phyloP scores from a whole-genome alignment of 2,888 invertebrate species.

The Euphydryas editha region DNA sequence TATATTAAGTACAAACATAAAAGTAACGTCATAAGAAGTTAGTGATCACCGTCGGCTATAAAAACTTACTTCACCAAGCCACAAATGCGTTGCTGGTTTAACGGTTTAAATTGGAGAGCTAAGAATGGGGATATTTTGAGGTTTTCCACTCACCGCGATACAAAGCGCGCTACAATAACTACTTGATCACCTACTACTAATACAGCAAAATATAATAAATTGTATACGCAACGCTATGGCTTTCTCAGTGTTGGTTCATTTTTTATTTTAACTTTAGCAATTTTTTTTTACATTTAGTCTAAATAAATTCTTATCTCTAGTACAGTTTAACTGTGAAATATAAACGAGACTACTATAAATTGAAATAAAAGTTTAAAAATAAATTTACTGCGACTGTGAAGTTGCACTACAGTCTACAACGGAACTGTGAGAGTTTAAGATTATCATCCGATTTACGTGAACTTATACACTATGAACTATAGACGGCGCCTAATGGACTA shows the following conservation, averaged over 20 bases:
- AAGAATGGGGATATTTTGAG: too few relatives aligned
- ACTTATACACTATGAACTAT: conserved; percentile 15
- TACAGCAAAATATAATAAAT: too few relatives aligned
- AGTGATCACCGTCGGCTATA: too few relatives aligned
- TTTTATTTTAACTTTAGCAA: not conserved
- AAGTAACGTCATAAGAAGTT: too few relatives aligned
- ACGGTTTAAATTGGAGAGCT: too few relatives aligned
- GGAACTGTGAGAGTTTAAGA: conserved; percentile 20
- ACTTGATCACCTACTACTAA: too few relatives aligned
- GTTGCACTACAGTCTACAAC: conserved; percentile 15
- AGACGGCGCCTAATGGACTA: conserved; percentile 16
- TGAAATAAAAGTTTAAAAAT: conserved; percentile 27
- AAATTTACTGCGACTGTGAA: conserved; percentile 33
- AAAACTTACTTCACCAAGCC: too few relatives aligned
- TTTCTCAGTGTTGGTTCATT: not conserved
- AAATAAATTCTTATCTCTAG: not conserved
- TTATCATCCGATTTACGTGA: conserved; percentile 18
- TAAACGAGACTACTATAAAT: conserved; percentile 14
- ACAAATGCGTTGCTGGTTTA: too few relatives aligned
- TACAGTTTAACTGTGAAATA: conserved; percentile 1
- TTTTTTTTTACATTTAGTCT: not conserved
- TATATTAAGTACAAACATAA: too few relatives aligned
- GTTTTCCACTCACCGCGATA: too few relatives aligned
- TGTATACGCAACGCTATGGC: not conserved
- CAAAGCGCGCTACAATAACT: too few relatives aligned